phyloP scores from a whole-genome alignment of 2,888 invertebrate species.

The Cataglyphis livida region DNA sequence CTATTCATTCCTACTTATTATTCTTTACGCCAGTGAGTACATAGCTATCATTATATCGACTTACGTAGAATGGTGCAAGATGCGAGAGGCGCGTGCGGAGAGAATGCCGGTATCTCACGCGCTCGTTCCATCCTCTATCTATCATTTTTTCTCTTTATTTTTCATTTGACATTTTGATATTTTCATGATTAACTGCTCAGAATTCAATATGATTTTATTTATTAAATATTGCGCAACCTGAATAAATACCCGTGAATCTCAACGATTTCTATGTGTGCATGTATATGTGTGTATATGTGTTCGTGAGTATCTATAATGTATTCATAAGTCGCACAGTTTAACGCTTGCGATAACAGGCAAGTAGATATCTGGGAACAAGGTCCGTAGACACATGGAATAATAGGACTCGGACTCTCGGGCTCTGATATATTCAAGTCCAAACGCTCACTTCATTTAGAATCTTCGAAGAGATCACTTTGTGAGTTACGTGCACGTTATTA shows the following conservation, averaged over 20 bases:
- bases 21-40: constrained; percentile 45
- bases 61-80: background rate
- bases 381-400: background rate
- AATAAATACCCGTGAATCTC: background rate
- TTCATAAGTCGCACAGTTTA: background rate
- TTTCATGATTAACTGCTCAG: background rate
- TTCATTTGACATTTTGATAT: background rate
- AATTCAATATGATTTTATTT: background rate
- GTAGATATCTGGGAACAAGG: background rate
- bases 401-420: background rate
- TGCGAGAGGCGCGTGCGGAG: background rate
- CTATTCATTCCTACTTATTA: background rate
- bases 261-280: background rate
- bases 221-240: background rate
- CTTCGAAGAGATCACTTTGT: background rate
- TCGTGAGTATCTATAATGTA: background rate
- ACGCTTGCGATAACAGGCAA: background rate
- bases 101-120: constrained; percentile 14
- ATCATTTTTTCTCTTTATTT: background rate
- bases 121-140: constrained; percentile 8
- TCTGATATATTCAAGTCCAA: background rate
- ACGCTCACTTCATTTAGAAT: background rate
- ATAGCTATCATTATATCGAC: constrained; percentile 3
- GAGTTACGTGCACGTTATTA: background rate
- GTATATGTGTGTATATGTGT: background rate